phyloP scores from a whole-genome alignment of 2,113 vertebrate species.

The Oryzias javanicus region DNA sequence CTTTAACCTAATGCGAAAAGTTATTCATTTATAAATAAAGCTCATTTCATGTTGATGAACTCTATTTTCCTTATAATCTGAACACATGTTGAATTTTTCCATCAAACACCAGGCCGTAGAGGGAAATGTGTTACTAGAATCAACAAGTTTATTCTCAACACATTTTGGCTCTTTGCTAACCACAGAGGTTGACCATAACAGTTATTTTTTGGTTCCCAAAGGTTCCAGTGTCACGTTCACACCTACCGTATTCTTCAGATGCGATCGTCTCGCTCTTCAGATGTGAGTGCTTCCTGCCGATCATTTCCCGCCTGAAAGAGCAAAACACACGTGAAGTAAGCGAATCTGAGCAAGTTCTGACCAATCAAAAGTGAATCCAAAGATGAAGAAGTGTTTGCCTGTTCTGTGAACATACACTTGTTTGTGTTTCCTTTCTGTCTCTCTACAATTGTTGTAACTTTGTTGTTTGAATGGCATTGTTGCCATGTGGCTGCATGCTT shows the following conservation, averaged over 20 bases:
- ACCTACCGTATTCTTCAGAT: slow-evolving; percentile 87
- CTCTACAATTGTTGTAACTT: slow-evolving; percentile 38
- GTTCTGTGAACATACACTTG: slow-evolving; percentile 54
- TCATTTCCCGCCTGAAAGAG: neutral
- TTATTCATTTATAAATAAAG: too few relatives aligned
- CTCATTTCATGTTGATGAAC: too few relatives aligned
- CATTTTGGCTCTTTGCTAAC: too few relatives aligned
- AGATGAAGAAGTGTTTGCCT: slow-evolving; percentile 41
- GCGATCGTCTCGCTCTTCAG: slow-evolving; percentile 84
- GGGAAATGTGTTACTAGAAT: too few relatives aligned
- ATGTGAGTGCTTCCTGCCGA: slow-evolving; percentile 62
- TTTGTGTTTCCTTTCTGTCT: slow-evolving; percentile 52
- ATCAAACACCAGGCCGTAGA: too few relatives aligned
- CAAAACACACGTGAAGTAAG: neutral
- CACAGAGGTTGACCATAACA: neutral
- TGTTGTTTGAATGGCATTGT: slow-evolving; percentile 66
- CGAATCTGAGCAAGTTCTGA: slow-evolving; percentile 9
- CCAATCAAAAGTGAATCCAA: neutral
- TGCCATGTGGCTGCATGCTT: slow-evolving; percentile 65
- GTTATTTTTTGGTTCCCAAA: slow-evolving; percentile 50
- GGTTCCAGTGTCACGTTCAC: slow-evolving; percentile 85
- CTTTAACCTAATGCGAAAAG: too few relatives aligned
- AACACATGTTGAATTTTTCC: too few relatives aligned
- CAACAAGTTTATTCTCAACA: too few relatives aligned
- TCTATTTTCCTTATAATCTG: too few relatives aligned